phyloP scores from a whole-genome alignment of 2,888 invertebrate genomes.

The Philereme vetulata region DNA sequence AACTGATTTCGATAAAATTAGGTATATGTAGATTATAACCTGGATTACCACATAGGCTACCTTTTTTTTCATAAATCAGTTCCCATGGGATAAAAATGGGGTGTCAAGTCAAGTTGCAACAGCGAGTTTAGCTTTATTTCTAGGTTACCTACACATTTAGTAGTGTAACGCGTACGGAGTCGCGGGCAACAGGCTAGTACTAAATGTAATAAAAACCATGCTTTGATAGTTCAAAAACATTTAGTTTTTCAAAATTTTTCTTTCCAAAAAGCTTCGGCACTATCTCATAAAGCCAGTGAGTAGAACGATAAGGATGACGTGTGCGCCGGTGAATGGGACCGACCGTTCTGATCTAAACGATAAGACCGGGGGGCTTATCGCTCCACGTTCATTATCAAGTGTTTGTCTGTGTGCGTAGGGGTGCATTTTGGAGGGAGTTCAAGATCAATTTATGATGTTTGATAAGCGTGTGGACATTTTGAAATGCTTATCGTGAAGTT shows the following conservation, averaged over 20 bases:
- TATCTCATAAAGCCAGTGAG: conserved; percentile 41
- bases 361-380: conserved; percentile 62
- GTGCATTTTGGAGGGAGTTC: conserved; percentile 39
- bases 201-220: too few species aligned
- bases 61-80: too few species aligned
- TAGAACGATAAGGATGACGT: conserved; percentile 53
- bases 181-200: too few species aligned
- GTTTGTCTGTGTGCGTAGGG: conserved; percentile 40
- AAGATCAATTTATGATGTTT: conserved; percentile 30
- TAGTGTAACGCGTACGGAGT: too few species aligned
- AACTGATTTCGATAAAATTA: too few species aligned
- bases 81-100: too few species aligned
- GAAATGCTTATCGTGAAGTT: background rate
- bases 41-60: too few species aligned
- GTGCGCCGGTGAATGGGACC: conserved; percentile 53
- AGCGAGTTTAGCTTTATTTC: too few species aligned
- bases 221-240: too few species aligned
- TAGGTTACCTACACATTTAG: too few species aligned
- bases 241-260: conserved; percentile 16
- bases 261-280: conserved; percentile 24
- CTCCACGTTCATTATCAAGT: conserved; percentile 75
- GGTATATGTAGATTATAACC: too few species aligned
- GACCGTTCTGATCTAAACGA: conserved; percentile 57
- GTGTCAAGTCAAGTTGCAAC: too few species aligned
- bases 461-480: conserved; percentile 9